Percentiles rank a stretch among this genome's conserved stretches.
Conservation (phyloP, 1,140 invertebrate species). For the Carcinoscorpius rotundicauda region DNA sequence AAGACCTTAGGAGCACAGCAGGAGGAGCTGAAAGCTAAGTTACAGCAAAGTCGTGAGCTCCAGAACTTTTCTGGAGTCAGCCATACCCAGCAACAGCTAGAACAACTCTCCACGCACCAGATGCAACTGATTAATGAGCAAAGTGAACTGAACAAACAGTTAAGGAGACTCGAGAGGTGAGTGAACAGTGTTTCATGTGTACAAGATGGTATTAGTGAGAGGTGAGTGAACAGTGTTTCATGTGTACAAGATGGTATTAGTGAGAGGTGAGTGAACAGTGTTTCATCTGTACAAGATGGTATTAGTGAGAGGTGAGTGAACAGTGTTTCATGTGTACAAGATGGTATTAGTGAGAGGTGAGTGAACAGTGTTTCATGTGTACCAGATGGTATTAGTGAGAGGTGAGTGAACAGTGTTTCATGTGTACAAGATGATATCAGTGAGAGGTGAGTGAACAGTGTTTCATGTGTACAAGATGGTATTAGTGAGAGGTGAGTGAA, state of each 20-base stretch:
- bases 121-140: slow-evolving; percentile 41
- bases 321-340: no score
- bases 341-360: no score
- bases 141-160: slow-evolving; percentile 38
- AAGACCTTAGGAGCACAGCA: slow-evolving; percentile 35
- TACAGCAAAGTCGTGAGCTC: slow-evolving; percentile 29
- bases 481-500: slow-evolving; percentile 25
- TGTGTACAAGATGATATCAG: no score
- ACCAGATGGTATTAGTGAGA: no score
- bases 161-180: slow-evolving; percentile 28
- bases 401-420: slow-evolving; percentile 16
- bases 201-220: slow-evolving; percentile 9
- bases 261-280: slow-evolving; percentile 22
- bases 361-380: slow-evolving; percentile 1
- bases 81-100: slow-evolving; percentile 33
- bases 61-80: slow-evolving; percentile 29
- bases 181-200: slow-evolving; percentile 1
- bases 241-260: no score
- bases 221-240: slow-evolving; percentile 16
- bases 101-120: slow-evolving; percentile 36
- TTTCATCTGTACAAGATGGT: no score
- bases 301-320: slow-evolving; percentile 25
- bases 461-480: no score
- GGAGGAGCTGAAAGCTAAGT: slow-evolving; percentile 36
- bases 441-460: slow-evolving; percentile 22